Base-by-base conservation (phyloP, 2,797 vertebrate species). In the Fringilla coelebs region DNA sequence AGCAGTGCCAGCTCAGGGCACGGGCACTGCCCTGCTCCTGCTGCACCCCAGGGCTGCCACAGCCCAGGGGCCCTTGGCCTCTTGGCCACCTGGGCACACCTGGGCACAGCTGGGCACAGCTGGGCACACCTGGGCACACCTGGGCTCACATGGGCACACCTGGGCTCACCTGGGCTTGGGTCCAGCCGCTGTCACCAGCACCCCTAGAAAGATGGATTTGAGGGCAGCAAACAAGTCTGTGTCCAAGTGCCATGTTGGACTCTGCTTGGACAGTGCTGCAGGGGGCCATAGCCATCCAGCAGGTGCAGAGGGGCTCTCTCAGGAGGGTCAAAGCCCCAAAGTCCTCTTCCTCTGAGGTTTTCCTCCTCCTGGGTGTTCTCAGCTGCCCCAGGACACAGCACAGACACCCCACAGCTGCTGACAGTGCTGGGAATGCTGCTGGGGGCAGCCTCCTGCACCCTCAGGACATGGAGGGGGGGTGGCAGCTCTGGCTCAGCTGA, bases 181-280 rank as follows among this genome's bases (percentile, higher is more conserved):
- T 38, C 38, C 67, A 58, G 45, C 9, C 1, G 0, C 60, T 65
- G 38, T 0, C 16, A 38, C 19, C 10, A 6, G 38, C 45, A n/a
- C 5, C 18, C 7, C 10, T 32, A 38, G 38, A 60, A 80, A 34
- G 38, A 17, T 45, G 38, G 14, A 71, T 49, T 65, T 0, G 0
- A 43, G 41, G 26, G 26, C 9, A 61, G 29, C 36, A 75, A 28
- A 36, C 19, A 40, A 63, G 31, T n/a, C 38, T 4, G 4, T 1
- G 1, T 26, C 31, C 25, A 29, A 12, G 7, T 18, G 40, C 26
- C 49, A 46, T 2, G 3, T 19, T 74, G 57, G 17, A 19, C 32
- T 68, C 38, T 61, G 54, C 49, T 48, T 22, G 41, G 45, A 26
- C 11, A 21, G 7, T 11, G 22, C 26, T 38, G 45, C 75, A 31